Evolutionary conservation across 2,797 vertebrate species (phyloP), one percentile per base, ranked within the genome.

Genomic region (Tapirus indicus): DNA sequence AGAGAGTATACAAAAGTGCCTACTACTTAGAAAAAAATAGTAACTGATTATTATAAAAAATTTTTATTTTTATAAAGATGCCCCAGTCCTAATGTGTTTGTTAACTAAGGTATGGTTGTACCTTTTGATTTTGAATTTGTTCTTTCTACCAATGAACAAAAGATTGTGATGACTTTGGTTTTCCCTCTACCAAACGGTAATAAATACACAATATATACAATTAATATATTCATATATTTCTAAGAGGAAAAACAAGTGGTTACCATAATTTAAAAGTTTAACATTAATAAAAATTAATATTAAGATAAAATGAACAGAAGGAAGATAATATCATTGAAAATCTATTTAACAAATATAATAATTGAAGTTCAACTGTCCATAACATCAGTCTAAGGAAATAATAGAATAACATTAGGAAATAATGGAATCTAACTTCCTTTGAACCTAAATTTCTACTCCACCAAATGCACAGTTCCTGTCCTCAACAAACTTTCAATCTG

Each of bases 41-140:
- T 38, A 87, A 74, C 21, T 92, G 32, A 41, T 71, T 79, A 96
- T 83, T 75, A 47, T 47, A 71, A 88, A 80, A 41, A 18, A 14
- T 85, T 84, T 93, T 83, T 10, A 44, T 69, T 95, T 94, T 80
- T 94, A 74, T 78, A 84, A n/a, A 91, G 49, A 58, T 94, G 9
- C 10, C 49, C 44, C 60, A 77, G 11, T 66, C 16, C 64, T 69
- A 92, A 58, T 80, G 11, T 85, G 29, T 88, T 84, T 94, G 71
- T 29, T 83, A 84, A 78, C 2, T 20, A 94, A 83, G 25, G 7
- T 72, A 68, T 78, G 21, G 29, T 44, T 77, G 9, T 64, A 71
- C 25, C 6, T 87, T 93, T 94, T 52, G 14, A 90, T 79, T 97
- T 74, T 66, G 32, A 93, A 78, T 87, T 95, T 87, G 14, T 84